These are phyloP conservation scores for Poliocrania exsul DNA, from an alignment of 2,797 vertebrate genomes.

Conservation along the genomic window DNA sequence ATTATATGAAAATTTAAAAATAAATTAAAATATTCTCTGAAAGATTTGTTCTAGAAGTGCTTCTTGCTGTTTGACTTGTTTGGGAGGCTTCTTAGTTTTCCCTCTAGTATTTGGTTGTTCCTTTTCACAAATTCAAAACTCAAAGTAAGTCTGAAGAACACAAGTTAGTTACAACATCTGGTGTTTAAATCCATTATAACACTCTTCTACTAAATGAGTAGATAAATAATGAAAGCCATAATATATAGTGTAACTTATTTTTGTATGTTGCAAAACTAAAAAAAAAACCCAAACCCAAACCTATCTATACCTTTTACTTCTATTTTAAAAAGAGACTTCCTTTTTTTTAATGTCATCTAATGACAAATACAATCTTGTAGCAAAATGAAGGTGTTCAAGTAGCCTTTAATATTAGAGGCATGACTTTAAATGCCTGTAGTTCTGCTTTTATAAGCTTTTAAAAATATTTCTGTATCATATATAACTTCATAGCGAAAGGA, in stretches of 20 bases:
- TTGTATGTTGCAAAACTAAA: slow-evolving; percentile 11
- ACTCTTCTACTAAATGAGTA: neutral
- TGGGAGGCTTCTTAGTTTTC: neutral
- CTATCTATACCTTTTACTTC: neutral
- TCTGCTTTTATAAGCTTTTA: neutral
- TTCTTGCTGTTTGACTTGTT: neutral
- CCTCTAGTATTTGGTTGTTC: neutral
- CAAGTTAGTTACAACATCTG: neutral
- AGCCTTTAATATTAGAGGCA: neutral
- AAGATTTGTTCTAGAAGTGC: neutral
- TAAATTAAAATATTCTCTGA: neutral
- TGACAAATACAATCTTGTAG: slow-evolving; percentile 18
- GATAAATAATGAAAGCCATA: slow-evolving; percentile 19
- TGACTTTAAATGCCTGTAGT: neutral
- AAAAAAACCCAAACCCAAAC: neutral
- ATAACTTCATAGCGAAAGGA: neutral
- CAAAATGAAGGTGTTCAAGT: slow-evolving; percentile 7
- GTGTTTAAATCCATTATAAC: neutral
- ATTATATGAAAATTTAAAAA: neutral
- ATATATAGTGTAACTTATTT: slow-evolving; percentile 33
- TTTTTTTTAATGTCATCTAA: neutral
- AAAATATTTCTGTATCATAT: neutral
- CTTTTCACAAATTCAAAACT: neutral
- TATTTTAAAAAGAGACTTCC: neutral
- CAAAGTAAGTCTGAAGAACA: neutral